Conservation (phyloP, 2,797 vertebrate genomes). For the Cyclura pinguis region DNA sequence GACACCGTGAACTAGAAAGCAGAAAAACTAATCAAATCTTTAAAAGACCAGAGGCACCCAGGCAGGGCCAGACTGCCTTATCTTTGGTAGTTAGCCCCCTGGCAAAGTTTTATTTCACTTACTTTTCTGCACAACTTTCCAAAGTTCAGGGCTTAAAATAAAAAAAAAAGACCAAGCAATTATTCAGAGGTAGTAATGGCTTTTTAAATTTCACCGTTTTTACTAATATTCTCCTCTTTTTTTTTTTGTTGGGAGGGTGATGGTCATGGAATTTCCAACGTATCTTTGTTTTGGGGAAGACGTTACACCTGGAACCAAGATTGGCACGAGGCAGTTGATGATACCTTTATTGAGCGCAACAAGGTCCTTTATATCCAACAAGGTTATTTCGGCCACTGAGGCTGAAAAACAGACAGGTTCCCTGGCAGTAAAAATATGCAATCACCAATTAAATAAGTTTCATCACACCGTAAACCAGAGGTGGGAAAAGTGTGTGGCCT, state of each 20-base stretch:
- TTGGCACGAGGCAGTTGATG: background rate
- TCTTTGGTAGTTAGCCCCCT: slow-evolving; percentile 61
- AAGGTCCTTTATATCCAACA: background rate
- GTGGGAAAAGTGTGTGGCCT: too few species aligned
- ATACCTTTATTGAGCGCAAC: background rate
- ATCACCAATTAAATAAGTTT: too few species aligned
- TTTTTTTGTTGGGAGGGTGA: background rate
- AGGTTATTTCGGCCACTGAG: background rate
- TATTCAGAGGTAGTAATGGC: slow-evolving; percentile 58
- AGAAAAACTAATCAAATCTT: slow-evolving; percentile 75
- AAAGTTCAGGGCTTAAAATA: background rate
- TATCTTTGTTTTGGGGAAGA: background rate
- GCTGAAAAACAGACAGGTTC: background rate
- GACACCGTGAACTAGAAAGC: slow-evolving; percentile 69
- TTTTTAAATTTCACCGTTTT: slow-evolving; percentile 60
- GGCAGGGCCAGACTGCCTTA: slow-evolving; percentile 70
- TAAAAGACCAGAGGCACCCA: slow-evolving; percentile 73
- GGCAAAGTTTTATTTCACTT: slow-evolving; percentile 62
- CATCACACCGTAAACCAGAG: too few species aligned
- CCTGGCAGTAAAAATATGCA: background rate
- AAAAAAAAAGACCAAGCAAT: background rate
- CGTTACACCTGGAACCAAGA: background rate
- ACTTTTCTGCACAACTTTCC: slow-evolving; percentile 51
- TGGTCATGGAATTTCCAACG: background rate
- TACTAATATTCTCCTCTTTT: slow-evolving; percentile 55